Evolutionary conservation across 2,888 invertebrate genomes (phyloP), one percentile per base, ranked within the genome.

Genomic region (Folsomia candida): DNA sequence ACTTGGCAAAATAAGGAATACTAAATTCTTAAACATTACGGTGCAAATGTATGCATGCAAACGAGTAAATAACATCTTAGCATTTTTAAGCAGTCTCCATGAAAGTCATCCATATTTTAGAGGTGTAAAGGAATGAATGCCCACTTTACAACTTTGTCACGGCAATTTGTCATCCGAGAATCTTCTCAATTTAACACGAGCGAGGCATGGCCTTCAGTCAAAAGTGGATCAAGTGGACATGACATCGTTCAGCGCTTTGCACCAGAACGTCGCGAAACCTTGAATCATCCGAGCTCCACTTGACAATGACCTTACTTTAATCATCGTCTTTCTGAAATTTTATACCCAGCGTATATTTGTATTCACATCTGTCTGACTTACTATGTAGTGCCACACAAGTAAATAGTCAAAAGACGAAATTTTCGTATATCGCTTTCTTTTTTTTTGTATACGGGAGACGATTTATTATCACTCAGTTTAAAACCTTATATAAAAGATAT

Each of bases 231-330:
- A 54, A 54, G 11, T 54, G 54, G 54, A 6, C 11, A 22, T 54
- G 54, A 54, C 54, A 54, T 54, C 4, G 37, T 37, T 37, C 14
- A 37, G 6, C 6, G 37, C 37, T 37, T 37, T 14, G 14, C 37
- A 37, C 37, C 37, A 37, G n/a, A 54, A 54, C 4, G 18, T 4
- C 4, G 54, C n/a, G 20, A 54, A 54, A 54, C 54, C 54, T 54
- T 54, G 54, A 54, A 54, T 20, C n/a, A 6, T 20, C 4, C 11
- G 6, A 6, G 20, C 20, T 20, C 20, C 22, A 54, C 20, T 54
- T 54, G 54, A 54, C 54, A 54, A 54, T 54, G 54, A 54, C 54
- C 54, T 54, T 20, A 54, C 54, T 54, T 22, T 54, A 37, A 14
- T 9, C 14, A 37, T 14, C 37, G 37, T 37, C 37, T 4, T 37